These are phyloP conservation scores for Anneissia japonica DNA, from an alignment of 35 echinoderm and acorn worm species.

Conservation along the genomic window DNA sequence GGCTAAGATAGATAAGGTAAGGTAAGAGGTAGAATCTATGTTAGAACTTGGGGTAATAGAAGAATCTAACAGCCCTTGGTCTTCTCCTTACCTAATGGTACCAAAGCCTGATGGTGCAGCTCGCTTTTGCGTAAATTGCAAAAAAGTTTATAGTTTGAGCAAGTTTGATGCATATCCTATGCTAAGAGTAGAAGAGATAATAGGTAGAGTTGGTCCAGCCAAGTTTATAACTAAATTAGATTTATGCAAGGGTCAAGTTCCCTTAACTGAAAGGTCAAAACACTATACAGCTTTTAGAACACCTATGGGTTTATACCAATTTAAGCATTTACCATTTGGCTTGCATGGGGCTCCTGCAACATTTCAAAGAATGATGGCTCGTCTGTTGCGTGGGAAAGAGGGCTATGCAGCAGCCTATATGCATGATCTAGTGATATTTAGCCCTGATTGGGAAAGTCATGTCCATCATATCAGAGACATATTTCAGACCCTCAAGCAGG, in stretches of 20 bases:
- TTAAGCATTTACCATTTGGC: neutral
- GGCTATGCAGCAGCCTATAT: slow-evolving; percentile 28
- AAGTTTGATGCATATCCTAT: no score
- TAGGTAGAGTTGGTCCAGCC: slow-evolving; percentile 2
- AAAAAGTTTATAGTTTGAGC: no score
- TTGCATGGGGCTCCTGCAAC: neutral
- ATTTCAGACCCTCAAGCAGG: slow-evolving; percentile 12
- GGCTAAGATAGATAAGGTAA: neutral
- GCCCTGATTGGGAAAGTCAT: slow-evolving; percentile 29
- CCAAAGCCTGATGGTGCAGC: neutral
- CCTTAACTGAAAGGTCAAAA: slow-evolving; percentile 2
- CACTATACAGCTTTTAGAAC: slow-evolving; percentile 17
- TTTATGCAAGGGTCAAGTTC: slow-evolving; percentile 22
- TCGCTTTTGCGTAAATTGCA: slow-evolving; percentile 9
- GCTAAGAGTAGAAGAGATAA: no score
- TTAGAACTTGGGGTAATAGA: neutral
- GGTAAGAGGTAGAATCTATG: no score
- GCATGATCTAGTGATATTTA: slow-evolving; percentile 24
- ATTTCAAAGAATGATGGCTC: neutral
- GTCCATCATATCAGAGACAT: slow-evolving; percentile 13
- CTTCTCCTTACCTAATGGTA: slow-evolving; percentile 1
- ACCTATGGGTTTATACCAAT: slow-evolving; percentile 25
- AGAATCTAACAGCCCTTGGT: slow-evolving; percentile 11
- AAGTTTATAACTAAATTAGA: slow-evolving; percentile 31
- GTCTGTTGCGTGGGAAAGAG: neutral